phyloP scores from a whole-genome alignment of 1,140 invertebrate species.

The Drosophila kurseongensis region DNA sequence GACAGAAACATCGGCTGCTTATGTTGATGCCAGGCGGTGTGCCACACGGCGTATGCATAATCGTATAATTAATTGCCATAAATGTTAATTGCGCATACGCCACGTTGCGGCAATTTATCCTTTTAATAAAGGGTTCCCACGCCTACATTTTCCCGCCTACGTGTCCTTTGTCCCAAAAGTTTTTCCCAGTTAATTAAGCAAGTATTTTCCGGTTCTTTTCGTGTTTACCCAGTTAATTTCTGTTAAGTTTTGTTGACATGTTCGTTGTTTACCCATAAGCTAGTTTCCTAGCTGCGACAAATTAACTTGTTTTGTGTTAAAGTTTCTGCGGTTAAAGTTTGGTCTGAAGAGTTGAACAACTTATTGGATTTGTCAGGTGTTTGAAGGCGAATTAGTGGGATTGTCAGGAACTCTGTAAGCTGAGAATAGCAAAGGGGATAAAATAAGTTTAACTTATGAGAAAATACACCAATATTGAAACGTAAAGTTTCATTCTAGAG shows the following conservation, averaged over 20 bases:
- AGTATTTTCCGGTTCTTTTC: conserved; percentile 67
- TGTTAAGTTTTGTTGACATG: conserved; percentile 57
- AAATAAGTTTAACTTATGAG: too few species aligned
- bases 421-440: background rate
- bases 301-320: conserved; percentile 38
- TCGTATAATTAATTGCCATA: conserved; percentile 76
- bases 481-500: too few species aligned
- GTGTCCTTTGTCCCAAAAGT: conserved; percentile 58
- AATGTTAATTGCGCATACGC: conserved; percentile 82
- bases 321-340: conserved; percentile 29
- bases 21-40: conserved; percentile 28
- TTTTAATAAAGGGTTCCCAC: conserved; percentile 39
- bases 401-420: conserved; percentile 5
- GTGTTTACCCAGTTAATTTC: conserved; percentile 74
- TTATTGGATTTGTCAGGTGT: conserved; percentile 47
- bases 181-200: conserved; percentile 82
- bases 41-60: conserved; percentile 66
- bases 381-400: conserved; percentile 20
- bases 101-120: conserved; percentile 60
- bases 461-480: too few species aligned
- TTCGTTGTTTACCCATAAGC: conserved; percentile 47
- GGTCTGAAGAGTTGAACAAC: conserved; percentile 14
- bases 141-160: conserved; percentile 8
- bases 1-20: conserved; percentile 12
- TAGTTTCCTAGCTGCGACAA: conserved; percentile 37